A percentile compares a stretch with the other conserved stretches of the same genome.
Evolutionary conservation across 2,797 vertebrate species (phyloP).

Genomic region (Leucoraja ocellata): DNA sequence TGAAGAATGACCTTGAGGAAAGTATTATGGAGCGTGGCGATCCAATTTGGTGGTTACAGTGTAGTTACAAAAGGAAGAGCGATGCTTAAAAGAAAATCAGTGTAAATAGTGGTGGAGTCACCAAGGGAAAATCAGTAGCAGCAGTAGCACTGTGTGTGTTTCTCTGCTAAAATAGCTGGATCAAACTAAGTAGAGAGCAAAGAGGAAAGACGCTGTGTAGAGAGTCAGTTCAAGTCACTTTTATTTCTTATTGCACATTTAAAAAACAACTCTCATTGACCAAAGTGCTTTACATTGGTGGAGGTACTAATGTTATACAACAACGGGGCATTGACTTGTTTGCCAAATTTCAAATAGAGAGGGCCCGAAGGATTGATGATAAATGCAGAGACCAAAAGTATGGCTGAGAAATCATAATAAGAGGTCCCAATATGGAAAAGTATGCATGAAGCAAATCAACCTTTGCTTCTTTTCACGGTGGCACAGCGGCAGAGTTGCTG

Average conservation of each 20-base stretch:
- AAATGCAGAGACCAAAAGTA: neutral
- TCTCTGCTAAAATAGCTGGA: neutral
- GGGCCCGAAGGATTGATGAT: neutral
- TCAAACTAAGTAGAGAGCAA: neutral
- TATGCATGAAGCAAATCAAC: neutral
- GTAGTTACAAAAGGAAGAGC: neutral
- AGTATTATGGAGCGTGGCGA: neutral
- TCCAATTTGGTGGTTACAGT: neutral
- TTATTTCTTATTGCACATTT: too few relatives aligned
- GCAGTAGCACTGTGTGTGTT: neutral
- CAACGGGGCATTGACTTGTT: too few relatives aligned
- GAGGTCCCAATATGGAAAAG: neutral
- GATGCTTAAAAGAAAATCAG: neutral
- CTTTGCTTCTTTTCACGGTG: neutral
- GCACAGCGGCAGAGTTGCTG: too few relatives aligned
- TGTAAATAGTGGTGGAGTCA: neutral
- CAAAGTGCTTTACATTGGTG: too few relatives aligned
- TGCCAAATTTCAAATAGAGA: neutral
- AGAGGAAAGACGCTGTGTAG: neutral
- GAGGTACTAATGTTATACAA: too few relatives aligned
- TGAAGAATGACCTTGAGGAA: neutral
- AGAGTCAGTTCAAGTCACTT: too few relatives aligned
- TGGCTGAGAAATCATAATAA: neutral
- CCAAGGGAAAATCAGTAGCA: neutral
- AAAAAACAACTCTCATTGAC: too few relatives aligned